Evolutionary conservation across 2,113 vertebrate species (phyloP).

Genomic region (Sialia sialis): DNA sequence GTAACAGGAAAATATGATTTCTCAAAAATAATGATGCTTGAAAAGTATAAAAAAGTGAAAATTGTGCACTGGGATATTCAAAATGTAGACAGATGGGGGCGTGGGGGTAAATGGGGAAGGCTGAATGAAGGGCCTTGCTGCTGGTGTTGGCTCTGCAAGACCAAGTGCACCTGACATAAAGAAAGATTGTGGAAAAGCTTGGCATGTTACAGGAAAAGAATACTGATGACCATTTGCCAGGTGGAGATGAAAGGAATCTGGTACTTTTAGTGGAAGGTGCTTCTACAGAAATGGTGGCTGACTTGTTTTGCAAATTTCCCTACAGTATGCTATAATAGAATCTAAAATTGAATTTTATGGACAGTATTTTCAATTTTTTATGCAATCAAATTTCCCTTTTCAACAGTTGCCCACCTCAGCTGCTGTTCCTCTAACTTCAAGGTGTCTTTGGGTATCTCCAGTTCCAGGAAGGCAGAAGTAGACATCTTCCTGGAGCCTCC

Average conservation of each 20-base stretch:
- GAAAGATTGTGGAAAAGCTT: background rate
- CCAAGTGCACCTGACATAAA: background rate
- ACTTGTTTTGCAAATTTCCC: background rate
- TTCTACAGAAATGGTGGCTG: background rate
- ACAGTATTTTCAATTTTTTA: background rate
- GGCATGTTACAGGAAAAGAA: background rate
- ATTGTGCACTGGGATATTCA: background rate
- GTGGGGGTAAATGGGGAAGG: background rate
- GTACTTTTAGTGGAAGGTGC: background rate
- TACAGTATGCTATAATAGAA: accelerated
- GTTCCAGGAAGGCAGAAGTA: background rate
- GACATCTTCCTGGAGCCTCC: background rate
- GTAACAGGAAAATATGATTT: background rate
- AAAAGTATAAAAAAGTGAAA: background rate
- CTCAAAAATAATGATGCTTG: background rate
- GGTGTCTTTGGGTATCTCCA: background rate
- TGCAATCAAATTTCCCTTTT: background rate
- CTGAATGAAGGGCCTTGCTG: background rate
- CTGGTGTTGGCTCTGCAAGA: background rate
- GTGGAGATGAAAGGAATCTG: background rate
- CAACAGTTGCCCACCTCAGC: background rate
- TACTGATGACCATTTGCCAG: background rate
- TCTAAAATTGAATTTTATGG: background rate
- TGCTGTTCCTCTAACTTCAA: background rate
- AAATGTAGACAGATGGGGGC: background rate